A percentile compares a stretch with the other conserved stretches of the same genome.
phyloP scores from a whole-genome alignment of 92 coral and sea anemone species.

The Pocillopora grandis region DNA sequence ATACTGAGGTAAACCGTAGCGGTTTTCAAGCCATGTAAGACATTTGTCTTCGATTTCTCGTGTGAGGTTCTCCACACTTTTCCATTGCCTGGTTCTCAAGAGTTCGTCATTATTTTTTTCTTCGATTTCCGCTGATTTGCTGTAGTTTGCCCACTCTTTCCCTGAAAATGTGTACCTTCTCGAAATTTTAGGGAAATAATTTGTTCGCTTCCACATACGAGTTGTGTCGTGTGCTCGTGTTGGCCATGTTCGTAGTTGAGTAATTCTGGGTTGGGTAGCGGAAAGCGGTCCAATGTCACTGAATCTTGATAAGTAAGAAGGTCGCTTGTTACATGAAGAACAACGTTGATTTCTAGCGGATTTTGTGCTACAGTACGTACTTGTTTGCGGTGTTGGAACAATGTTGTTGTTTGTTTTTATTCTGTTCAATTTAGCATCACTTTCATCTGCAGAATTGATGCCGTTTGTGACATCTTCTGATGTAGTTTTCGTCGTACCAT shows the following conservation, averaged over 20 bases:
- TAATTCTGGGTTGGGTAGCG: background rate
- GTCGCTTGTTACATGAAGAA: conserved; percentile 1
- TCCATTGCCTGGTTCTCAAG: conserved; percentile 40
- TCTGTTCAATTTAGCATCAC: background rate
- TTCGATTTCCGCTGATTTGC: conserved; percentile 8
- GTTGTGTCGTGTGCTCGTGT: background rate
- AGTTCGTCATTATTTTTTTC: background rate
- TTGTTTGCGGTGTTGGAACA: conserved; percentile 8
- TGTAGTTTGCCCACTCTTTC: conserved; percentile 13
- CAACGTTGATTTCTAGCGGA: conserved; percentile 22
- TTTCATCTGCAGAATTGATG: background rate
- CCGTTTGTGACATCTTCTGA: background rate
- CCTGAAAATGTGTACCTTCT: background rate
- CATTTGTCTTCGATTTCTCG: conserved; percentile 75
- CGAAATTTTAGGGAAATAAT: background rate
- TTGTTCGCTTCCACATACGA: background rate
- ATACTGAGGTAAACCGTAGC: conserved; percentile 32
- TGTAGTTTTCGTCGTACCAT: background rate
- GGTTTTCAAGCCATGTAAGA: conserved; percentile 67
- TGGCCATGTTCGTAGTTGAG: conserved; percentile 16
- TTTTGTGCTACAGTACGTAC: background rate
- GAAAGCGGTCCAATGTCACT: conserved; percentile 26
- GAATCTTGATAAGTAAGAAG: background rate
- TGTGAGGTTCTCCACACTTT: conserved; percentile 63
- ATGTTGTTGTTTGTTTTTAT: background rate